phyloP scores from a whole-genome alignment of 2,797 vertebrate species.

The Neopelma chrysocephalum region DNA sequence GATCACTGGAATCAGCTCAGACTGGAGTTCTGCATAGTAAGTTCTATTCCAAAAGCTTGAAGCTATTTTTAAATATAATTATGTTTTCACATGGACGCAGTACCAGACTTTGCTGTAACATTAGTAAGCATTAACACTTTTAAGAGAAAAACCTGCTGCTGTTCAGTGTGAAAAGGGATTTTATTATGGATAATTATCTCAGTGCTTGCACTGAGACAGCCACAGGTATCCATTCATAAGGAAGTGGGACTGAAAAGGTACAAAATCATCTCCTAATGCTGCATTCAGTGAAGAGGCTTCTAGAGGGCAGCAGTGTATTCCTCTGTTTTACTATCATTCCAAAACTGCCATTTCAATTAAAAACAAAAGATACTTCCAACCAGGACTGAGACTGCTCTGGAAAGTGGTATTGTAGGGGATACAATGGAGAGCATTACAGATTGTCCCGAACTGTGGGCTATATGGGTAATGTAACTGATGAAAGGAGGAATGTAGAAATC shows the following conservation, averaged over 20 bases:
- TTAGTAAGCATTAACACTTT: not conserved
- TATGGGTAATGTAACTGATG: not conserved
- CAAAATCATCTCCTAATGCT: not conserved
- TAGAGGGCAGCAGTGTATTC: not conserved
- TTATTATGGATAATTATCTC: not conserved
- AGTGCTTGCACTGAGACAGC: not conserved
- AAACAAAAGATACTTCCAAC: conserved; percentile 23
- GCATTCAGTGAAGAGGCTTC: not conserved
- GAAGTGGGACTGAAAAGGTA: not conserved
- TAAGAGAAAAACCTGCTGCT: not conserved
- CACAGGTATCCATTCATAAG: not conserved
- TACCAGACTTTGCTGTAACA: not conserved
- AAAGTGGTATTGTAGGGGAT: not conserved
- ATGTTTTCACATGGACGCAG: not conserved
- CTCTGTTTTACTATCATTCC: conserved; percentile 5
- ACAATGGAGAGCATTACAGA: not conserved
- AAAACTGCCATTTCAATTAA: conserved; percentile 23
- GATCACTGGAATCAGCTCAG: not conserved
- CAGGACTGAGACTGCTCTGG: not conserved
- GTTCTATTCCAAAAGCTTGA: not conserved
- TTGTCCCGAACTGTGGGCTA: not conserved
- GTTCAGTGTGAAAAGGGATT: not conserved
- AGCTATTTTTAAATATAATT: not conserved
- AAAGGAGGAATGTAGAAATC: not conserved
- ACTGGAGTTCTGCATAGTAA: not conserved